Base-by-base conservation (phyloP, 2,888 invertebrate species). In the Eudasyphora cyanicolor region DNA sequence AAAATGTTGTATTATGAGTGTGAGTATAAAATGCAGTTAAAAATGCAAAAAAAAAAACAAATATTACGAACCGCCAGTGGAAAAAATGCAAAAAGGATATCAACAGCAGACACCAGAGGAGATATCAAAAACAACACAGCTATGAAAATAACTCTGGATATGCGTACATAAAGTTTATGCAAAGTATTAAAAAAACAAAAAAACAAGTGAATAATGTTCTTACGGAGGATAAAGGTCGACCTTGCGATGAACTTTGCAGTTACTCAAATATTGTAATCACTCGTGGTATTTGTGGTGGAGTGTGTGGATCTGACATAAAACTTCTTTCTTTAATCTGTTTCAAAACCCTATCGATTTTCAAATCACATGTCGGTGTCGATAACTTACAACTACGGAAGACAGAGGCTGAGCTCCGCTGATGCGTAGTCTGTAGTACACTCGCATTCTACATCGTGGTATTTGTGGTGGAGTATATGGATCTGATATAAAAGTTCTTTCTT, bases 51-150 rank as follows among this genome's bases (percentile, higher is more conserved):
- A 32, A 6, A 49, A 49, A 49, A n/a, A 49, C 2, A 3, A 49
- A 32, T 8, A 32, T 6, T 8, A 32, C 27, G 14, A 17, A 32
- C 60, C 14, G 60, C n/a, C n/a, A 45, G 29, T 27, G 32, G 17
- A 60, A 67, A 67, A 67, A 38, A 21, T 19, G 38, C 21, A 32
- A 32, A 29, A 38, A 64, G 21, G 24, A 67, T 42, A 67, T 73
- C 83, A 80, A 64, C 80, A 75, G 35, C 83, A 80, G 83, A 75
- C 77, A n/a, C n/a, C n/a, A 77, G 74, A 12, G 70, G n/a, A 80
- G 80, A 77, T 75, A 80, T 83, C 80, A 83, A 77, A 83, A 77
- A 74, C 76, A 75, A 69, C 83, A 73, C 70, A 62, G 27, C 75
- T 60, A 70, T 77, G 24, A 62, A 75, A 45, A 42, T 60, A 74